Base-by-base conservation (phyloP, 2,797 vertebrate genomes). In the Halcyon chelicuti region DNA sequence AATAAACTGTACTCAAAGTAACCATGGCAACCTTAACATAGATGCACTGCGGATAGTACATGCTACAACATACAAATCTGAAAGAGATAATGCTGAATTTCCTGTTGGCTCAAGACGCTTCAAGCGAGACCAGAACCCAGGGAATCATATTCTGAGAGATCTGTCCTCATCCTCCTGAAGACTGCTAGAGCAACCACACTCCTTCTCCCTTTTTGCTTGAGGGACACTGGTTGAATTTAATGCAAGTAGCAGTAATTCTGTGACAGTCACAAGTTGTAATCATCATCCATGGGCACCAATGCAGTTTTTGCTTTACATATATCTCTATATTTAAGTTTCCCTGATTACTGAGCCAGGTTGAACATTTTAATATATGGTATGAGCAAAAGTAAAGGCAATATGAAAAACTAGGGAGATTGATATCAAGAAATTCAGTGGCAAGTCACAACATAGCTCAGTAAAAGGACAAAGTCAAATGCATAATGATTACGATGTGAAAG, bases 11-110 rank as follows among this genome's bases (percentile, higher is more conserved):
- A 9, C 49, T 80, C 29, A 7, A 23, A 57, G 91, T 94, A 94
- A 90, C 95, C 90, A 94, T 88, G 76, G 88, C 51, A 91, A 97
- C 20, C 0, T 10, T 21, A 61, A 75, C 90, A 94, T 20, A 75
- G 42, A 91, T 29, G 26, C 58, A 25, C n/a, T 37, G 20, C 5
- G 5, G 40, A 82, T 8, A 46, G 10, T 33, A 29, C 74, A 57
- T 8, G 57, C 26, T 46, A 16, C 39, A 66, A 70, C 72, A 72
- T 22, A 26, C 2, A 10, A 88, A 40, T 55, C 14, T 75, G 14
- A 65, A 71, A 42, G 37, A 61, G 25, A 5, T 3, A 44, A 81
- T 52, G 13, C 11, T 46, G 29, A 72, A 65, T 70, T 39, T 49
- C 49, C 12, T 65, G 10, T 31, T 66, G 39, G 12, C 21, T 16